These are phyloP conservation scores for Xenopus tropicalis DNA, from an alignment of 2,113 vertebrate species.

Conservation along the genomic window UCB_Xtro_10.0 CM004443.2:118169001-118169500, in stretches of 20 bases:
- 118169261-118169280: slow-evolving; percentile 61
- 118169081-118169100: not conserved
- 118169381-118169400: slow-evolving; percentile 71
- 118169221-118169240: slow-evolving; percentile 2
- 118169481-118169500: slow-evolving; percentile 12
- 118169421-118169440: not conserved
- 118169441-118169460: not conserved
- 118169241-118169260: slow-evolving; percentile 7
- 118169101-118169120: too few relatives aligned
- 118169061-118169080: not conserved
- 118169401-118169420: slow-evolving; percentile 84
- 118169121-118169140: not conserved
- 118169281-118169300: slow-evolving; percentile 78
- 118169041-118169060: too few relatives aligned
- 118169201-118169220: slow-evolving; percentile 2
- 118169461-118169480: not conserved
- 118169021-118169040: too few relatives aligned
- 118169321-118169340: slow-evolving; percentile 80
- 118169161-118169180: not conserved
- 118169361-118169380: slow-evolving; percentile 77
- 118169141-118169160: not conserved
- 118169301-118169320: slow-evolving; percentile 78
- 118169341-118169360: slow-evolving; percentile 70
- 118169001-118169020: too few relatives aligned
- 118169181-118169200: not conserved